Percentiles rank a stretch among this genome's conserved stretches.
Evolutionary conservation across 2,888 invertebrate genomes (phyloP).

Genomic region (Oeneis ivallda): DNA sequence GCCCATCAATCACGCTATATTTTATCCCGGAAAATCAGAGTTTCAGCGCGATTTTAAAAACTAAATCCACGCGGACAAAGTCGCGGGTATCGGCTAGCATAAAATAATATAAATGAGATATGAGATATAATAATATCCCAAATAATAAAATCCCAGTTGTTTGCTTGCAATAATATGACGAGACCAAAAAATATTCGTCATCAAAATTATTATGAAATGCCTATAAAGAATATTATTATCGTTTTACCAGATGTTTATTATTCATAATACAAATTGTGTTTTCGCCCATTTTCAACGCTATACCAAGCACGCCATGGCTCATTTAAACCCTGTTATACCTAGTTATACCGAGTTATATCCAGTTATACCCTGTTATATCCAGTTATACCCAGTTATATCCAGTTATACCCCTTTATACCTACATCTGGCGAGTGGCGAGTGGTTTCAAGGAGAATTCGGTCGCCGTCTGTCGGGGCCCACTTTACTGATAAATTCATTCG

Average conservation of each 20-base stretch:
- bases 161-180: no score
- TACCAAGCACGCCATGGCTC: neutral
- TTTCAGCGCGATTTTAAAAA: no score
- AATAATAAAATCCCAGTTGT: no score
- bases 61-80: no score
- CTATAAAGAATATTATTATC: neutral
- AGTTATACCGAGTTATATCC: neutral
- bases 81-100: no score
- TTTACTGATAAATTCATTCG: constrained; percentile 21
- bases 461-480: constrained; percentile 14
- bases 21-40: no score
- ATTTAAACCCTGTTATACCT: neutral
- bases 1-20: no score
- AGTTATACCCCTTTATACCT: constrained; percentile 2
- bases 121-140: no score
- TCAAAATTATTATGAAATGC: no score
- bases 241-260: neutral
- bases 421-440: constrained; percentile 19
- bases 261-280: neutral
- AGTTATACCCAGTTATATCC: neutral
- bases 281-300: neutral
- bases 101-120: no score
- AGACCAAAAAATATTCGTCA: no score
- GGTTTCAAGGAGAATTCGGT: constrained; percentile 9
- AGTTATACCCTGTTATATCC: neutral